Conservation (phyloP, 2,113 vertebrate species). For the Sula dactylatra region DNA sequence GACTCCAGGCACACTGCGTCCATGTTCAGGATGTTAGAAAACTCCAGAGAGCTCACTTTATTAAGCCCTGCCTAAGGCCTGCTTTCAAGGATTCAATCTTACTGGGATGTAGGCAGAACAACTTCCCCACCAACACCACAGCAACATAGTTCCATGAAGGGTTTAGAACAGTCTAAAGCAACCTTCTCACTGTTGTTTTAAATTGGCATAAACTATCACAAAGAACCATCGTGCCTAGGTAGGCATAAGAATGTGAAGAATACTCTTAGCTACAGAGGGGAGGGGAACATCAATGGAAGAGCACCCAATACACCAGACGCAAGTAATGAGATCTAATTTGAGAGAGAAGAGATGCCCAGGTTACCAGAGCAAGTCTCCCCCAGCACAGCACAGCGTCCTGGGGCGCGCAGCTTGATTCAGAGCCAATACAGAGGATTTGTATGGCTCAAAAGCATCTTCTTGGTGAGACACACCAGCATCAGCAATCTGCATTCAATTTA, state of each 20-base stretch:
- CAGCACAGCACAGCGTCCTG: neutral
- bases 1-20: neutral
- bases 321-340: neutral
- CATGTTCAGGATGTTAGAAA: neutral
- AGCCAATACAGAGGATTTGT: no score
- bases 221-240: neutral
- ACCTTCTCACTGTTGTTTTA: neutral
- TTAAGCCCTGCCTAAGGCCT: neutral
- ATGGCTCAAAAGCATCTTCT: neutral
- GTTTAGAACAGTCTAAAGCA: neutral
- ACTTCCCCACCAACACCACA: neutral
- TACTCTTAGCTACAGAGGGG: neutral
- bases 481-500: neutral
- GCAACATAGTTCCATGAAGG: neutral
- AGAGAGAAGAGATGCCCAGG: neutral
- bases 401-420: neutral
- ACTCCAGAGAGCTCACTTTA: neutral
- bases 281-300: neutral
- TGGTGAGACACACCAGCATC: neutral
- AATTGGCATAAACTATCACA: neutral
- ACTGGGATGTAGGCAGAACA: neutral
- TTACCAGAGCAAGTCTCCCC: neutral
- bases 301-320: neutral
- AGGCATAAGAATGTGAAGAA: neutral
- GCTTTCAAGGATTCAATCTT: neutral